Conservation (phyloP, 1,140 invertebrate genomes). For the Monochamus saltuarius region DNA sequence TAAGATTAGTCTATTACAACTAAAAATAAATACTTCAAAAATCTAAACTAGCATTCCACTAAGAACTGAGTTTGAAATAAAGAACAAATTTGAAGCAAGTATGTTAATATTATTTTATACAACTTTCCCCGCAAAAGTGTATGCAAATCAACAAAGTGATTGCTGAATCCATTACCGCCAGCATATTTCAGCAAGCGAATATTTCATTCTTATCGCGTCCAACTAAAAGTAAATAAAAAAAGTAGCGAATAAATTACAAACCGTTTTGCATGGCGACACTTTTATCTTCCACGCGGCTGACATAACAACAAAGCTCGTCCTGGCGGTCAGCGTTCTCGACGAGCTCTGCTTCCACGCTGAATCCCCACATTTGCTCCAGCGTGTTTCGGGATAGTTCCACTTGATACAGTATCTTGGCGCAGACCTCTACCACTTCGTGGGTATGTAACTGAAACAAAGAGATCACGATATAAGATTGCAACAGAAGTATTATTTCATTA, state of each 20-base stretch:
- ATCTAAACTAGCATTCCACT: no score
- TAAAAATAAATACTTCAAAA: no score
- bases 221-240: conserved; percentile 1
- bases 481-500: neutral
- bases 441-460: conserved; percentile 75
- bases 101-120: no score
- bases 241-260: conserved; percentile 54
- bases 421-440: conserved; percentile 94
- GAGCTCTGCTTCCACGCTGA: conserved; percentile 94
- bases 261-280: conserved; percentile 94
- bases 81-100: no score
- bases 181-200: neutral
- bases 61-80: no score
- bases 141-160: no score
- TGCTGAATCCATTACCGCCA: no score
- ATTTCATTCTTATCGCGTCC: neutral
- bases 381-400: conserved; percentile 87
- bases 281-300: conserved; percentile 91
- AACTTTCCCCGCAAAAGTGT: no score
- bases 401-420: conserved; percentile 95
- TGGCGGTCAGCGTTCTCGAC: conserved; percentile 94
- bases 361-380: conserved; percentile 95
- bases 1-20: no score
- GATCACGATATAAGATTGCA: neutral
- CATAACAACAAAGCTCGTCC: conserved; percentile 95